phyloP scores from a whole-genome alignment of 53 echinoderm and acorn worm genomes.

The Glandiceps talaboti region DNA sequence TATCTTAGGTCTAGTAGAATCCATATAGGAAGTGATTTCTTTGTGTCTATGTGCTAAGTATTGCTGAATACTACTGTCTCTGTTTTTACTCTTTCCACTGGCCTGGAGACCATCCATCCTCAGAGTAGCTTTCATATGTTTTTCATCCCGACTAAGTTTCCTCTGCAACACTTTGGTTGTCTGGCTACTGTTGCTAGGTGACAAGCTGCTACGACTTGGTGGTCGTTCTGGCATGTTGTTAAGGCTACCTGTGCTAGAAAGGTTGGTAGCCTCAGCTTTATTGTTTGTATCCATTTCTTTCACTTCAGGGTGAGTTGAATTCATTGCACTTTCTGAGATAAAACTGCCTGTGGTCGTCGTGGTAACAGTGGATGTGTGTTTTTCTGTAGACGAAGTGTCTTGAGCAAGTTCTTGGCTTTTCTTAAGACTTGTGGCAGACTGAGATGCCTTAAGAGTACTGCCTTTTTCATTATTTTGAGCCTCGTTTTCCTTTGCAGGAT shows the following conservation, averaged over 20 bases:
- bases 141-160: not conserved
- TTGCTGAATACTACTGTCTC: conserved; percentile 87
- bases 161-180: not conserved
- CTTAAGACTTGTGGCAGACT: not conserved
- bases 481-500: not conserved
- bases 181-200: not conserved
- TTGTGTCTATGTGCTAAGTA: conserved; percentile 77
- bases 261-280: not conserved
- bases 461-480: not conserved
- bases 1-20: conserved; percentile 73
- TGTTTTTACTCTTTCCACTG: conserved; percentile 8
- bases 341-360: not conserved
- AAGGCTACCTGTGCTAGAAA: not conserved
- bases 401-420: not conserved
- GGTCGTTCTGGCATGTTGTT: not conserved
- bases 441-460: not conserved
- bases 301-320: not conserved
- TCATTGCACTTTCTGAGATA: not conserved
- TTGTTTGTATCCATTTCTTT: conserved; percentile 7
- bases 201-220: not conserved
- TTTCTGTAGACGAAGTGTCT: not conserved
- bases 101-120: not conserved
- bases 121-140: not conserved
- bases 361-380: not conserved
- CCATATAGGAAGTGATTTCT: conserved; percentile 87